These are phyloP conservation scores for Tinea pellionella DNA, from an alignment of 2,888 invertebrate genomes.

Conservation along the genomic window DNA sequence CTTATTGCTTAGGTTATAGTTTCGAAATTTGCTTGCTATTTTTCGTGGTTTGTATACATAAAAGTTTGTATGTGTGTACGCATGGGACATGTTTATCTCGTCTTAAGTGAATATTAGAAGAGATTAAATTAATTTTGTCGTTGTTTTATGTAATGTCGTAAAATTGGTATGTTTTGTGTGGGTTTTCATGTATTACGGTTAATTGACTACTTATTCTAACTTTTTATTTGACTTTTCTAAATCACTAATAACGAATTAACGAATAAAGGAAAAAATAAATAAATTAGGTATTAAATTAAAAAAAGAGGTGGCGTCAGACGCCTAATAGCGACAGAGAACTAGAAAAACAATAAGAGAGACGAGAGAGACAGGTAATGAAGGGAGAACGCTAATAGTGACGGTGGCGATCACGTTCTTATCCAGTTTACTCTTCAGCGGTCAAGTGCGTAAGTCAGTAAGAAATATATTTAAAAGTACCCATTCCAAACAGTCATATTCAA, in stretches of 20 bases:
- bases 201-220: neutral
- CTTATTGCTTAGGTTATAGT: neutral
- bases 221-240: neutral
- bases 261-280: no score
- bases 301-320: no score
- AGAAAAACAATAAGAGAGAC: no score
- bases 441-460: no score
- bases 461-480: neutral
- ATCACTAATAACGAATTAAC: no score
- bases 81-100: constrained; percentile 60
- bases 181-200: constrained; percentile 14
- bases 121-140: constrained; percentile 10
- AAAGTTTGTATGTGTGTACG: constrained; percentile 22
- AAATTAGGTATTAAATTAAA: no score
- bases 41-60: neutral
- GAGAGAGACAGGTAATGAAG: no score
- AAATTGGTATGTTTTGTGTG: constrained; percentile 19
- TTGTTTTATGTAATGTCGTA: constrained; percentile 13
- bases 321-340: no score
- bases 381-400: no score
- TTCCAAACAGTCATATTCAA: no score
- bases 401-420: no score
- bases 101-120: constrained; percentile 55
- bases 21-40: neutral
- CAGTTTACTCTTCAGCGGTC: no score